phyloP scores from a whole-genome alignment of 2,888 invertebrate genomes.

The Hoplodrina blanda region DNA sequence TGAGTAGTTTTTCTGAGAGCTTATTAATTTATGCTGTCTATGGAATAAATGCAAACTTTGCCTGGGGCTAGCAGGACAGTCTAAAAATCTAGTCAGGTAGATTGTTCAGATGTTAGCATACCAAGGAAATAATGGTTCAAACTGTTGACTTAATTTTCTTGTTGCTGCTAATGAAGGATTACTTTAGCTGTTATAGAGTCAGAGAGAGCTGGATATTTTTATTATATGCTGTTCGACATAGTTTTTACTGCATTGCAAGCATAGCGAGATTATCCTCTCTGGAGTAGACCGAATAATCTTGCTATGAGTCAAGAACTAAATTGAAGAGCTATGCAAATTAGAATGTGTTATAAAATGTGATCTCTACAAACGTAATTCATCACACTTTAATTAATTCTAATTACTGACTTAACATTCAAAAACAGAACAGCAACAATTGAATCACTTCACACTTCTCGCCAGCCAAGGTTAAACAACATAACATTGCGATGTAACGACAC shows the following conservation, averaged over 20 bases:
- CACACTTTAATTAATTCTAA: slow-evolving; percentile 45
- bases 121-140: no score
- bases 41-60: no score
- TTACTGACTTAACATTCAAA: slow-evolving; percentile 43
- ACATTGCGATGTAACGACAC: slow-evolving; percentile 14
- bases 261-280: neutral
- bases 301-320: neutral
- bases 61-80: no score
- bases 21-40: neutral
- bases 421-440: slow-evolving; percentile 51
- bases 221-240: neutral
- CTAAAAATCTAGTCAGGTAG: no score
- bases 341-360: neutral
- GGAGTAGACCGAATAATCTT: no score
- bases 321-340: neutral
- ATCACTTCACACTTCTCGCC: slow-evolving; percentile 56
- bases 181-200: neutral
- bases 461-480: slow-evolving; percentile 63
- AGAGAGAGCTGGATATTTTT: neutral
- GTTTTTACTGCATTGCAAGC: neutral
- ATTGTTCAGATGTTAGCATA: no score
- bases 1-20: neutral
- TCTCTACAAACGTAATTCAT: slow-evolving; percentile 12
- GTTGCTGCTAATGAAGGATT: neutral
- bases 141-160: neutral